These are phyloP conservation scores for Papilio machaon DNA, from an alignment of 1,140 invertebrate genomes.

Conservation along the genomic window DNA sequence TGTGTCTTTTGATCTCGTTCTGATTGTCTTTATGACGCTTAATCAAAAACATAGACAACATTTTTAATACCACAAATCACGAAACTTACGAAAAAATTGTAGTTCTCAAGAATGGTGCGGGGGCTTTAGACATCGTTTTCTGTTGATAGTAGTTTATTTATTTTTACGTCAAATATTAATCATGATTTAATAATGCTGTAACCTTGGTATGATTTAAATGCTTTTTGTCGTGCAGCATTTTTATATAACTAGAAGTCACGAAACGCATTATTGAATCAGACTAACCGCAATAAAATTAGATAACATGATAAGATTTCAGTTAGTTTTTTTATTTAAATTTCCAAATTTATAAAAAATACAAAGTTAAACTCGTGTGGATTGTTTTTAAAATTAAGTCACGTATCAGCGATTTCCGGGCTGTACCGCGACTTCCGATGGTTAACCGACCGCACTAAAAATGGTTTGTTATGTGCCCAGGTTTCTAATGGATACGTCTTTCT, in stretches of 20 bases:
- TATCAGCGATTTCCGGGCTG: conserved; percentile 11
- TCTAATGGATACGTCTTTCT: background rate
- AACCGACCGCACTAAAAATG: conserved; percentile 22
- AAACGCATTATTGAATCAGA: no score
- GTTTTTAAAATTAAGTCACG: conserved; percentile 8
- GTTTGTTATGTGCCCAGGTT: conserved; percentile 20
- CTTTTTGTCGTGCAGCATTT: background rate
- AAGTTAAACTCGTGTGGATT: background rate
- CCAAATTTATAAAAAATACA: background rate
- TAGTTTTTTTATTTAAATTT: no score
- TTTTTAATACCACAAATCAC: no score
- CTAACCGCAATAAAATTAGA: no score
- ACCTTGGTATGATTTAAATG: background rate
- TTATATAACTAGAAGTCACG: no score
- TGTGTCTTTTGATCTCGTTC: no score
- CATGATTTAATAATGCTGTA: background rate
- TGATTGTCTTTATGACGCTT: no score
- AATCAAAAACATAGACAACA: no score
- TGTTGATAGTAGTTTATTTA: background rate
- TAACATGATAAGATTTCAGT: no score
- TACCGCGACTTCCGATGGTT: conserved; percentile 11
- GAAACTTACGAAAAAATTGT: no score
- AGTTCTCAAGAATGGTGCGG: background rate
- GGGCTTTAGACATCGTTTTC: background rate
- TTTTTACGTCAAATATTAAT: background rate